Evolutionary conservation across 2,888 invertebrate genomes (phyloP).

Genomic region (Agonopterix arenella): DNA sequence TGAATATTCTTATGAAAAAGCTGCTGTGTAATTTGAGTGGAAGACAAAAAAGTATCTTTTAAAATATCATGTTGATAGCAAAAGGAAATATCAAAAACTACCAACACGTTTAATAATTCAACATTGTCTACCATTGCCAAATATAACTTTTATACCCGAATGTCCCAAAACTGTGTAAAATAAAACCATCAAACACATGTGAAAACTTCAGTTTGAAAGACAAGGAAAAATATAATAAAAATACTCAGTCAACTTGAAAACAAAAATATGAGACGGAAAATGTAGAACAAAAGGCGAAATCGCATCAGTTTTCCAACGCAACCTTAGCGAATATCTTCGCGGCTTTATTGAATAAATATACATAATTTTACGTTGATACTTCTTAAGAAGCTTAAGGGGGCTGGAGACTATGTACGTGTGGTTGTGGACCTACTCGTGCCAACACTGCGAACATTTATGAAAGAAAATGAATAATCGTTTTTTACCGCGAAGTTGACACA

Average conservation of each 20-base stretch:
- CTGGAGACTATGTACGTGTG: background rate
- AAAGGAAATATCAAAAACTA: too few species aligned
- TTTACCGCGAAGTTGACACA: background rate
- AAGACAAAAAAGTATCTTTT: too few species aligned
- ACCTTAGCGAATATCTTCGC: constrained; percentile 57
- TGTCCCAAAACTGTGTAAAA: too few species aligned
- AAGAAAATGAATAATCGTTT: background rate
- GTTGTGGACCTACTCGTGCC: background rate
- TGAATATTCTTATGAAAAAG: too few species aligned
- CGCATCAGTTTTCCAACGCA: constrained; percentile 54
- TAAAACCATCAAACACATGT: constrained; percentile 7
- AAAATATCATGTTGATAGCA: too few species aligned
- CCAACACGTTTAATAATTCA: too few species aligned
- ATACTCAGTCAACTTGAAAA: constrained; percentile 66
- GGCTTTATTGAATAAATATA: constrained; percentile 67
- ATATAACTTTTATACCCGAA: too few species aligned
- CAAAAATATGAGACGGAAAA: constrained; percentile 63
- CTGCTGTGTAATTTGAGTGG: too few species aligned
- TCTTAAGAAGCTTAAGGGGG: constrained; percentile 6
- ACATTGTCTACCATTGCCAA: too few species aligned
- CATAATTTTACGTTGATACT: constrained; percentile 41
- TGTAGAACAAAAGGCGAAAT: constrained; percentile 54
- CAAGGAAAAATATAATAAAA: constrained; percentile 63
- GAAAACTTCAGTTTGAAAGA: constrained; percentile 44
- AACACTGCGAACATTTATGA: background rate